A percentile compares a stretch with the other conserved stretches of the same genome.
Conservation (phyloP, 2,888 invertebrate genomes). For the Cryptocheilus praepositus region DNA sequence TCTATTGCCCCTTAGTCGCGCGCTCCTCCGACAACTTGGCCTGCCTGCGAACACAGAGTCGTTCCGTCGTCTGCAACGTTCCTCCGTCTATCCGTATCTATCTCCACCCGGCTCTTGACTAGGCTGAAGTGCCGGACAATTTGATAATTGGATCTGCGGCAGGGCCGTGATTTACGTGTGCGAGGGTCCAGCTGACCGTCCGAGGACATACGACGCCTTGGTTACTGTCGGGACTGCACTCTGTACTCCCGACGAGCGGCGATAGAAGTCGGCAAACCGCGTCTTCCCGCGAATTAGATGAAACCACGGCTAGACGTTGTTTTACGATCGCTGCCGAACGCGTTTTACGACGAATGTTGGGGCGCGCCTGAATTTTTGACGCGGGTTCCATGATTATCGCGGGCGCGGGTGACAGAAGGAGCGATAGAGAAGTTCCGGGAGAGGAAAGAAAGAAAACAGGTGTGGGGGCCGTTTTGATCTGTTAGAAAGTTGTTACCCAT, state of each 20-base stretch:
- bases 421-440: too few species aligned
- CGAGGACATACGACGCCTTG: constrained; percentile 24
- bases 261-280: constrained; percentile 4
- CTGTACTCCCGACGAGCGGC: too few species aligned
- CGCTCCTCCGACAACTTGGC: constrained; percentile 9
- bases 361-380: too few species aligned
- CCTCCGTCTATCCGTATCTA: constrained; percentile 8
- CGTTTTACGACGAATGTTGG: not conserved
- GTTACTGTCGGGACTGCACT: too few species aligned
- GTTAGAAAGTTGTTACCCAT: too few species aligned
- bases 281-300: constrained; percentile 60
- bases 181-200: constrained; percentile 66
- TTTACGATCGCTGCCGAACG: constrained; percentile 51
- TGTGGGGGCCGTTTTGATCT: too few species aligned
- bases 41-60: not conserved
- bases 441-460: too few species aligned
- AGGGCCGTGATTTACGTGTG: constrained; percentile 68
- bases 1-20: constrained; percentile 62
- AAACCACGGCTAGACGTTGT: constrained; percentile 62
- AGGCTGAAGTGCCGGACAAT: constrained; percentile 67
- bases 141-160: constrained; percentile 72
- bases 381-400: too few species aligned
- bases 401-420: too few species aligned
- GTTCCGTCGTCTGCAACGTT: constrained; percentile 17
- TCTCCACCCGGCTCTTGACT: constrained; percentile 37